These are phyloP conservation scores for Andricus grossulariae DNA, from an alignment of 1,140 invertebrate species.

Conservation along the genomic window DNA sequence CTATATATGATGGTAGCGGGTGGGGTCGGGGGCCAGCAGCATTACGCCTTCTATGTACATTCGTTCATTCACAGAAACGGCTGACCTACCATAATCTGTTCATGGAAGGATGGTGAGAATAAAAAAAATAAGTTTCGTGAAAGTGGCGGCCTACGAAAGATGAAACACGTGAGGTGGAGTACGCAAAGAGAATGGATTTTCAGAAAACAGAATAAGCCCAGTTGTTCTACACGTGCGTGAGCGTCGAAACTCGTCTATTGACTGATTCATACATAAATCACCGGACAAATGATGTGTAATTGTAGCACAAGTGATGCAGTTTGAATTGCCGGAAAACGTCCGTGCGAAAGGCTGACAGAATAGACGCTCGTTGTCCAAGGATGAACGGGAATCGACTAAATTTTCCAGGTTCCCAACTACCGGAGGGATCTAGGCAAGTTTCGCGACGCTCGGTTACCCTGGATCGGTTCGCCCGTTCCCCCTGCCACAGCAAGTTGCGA, in stretches of 20 bases:
- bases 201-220: constrained; percentile 68
- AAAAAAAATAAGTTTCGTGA: constrained; percentile 57
- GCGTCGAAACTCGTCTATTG: constrained; percentile 63
- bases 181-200: constrained; percentile 42
- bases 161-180: constrained; percentile 61
- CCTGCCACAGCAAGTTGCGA: constrained; percentile 32
- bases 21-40: constrained; percentile 73
- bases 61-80: constrained; percentile 74
- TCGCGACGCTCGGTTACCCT: constrained; percentile 53
- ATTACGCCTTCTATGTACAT: constrained; percentile 76
- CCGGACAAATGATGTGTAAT: constrained; percentile 47
- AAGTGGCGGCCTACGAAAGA: constrained; percentile 66
- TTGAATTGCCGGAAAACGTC: constrained; percentile 42
- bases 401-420: constrained; percentile 53
- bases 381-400: constrained; percentile 67
- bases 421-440: constrained; percentile 47
- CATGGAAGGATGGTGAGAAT: constrained; percentile 60
- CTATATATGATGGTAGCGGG: constrained; percentile 75
- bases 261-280: constrained; percentile 58
- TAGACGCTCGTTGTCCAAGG: constrained; percentile 48
- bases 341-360: constrained; percentile 44
- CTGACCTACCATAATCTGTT: constrained; percentile 40
- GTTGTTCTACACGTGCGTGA: constrained; percentile 62
- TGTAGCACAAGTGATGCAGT: constrained; percentile 46
- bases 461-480: background rate